Conservation (phyloP, 2,888 invertebrate genomes). For the Spatulosminthurus flaviceps region DNA sequence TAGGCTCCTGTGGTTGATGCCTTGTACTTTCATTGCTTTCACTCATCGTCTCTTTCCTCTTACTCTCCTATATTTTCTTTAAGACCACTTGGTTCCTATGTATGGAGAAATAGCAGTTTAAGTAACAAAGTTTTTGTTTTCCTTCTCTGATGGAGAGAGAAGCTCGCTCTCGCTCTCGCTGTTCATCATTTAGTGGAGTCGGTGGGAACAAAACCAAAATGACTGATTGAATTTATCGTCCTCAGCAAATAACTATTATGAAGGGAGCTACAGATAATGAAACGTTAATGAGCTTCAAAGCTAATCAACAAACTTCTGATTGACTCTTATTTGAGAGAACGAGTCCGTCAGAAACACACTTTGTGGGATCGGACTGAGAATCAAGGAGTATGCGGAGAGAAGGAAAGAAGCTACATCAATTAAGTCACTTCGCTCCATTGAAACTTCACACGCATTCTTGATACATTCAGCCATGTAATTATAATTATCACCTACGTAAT, state of each 20-base stretch:
- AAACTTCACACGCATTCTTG: too few relatives aligned
- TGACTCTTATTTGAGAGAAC: constrained; percentile 30
- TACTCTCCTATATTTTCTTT: not conserved
- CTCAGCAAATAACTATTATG: constrained; percentile 25
- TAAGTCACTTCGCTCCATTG: too few relatives aligned
- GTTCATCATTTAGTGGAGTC: not conserved
- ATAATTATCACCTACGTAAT: too few relatives aligned
- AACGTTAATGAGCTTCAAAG: constrained; percentile 45
- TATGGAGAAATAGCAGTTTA: too few relatives aligned
- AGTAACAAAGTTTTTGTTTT: too few relatives aligned
- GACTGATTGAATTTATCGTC: constrained; percentile 43
- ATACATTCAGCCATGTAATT: too few relatives aligned
- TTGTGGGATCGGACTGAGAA: not conserved
- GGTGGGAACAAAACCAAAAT: constrained; percentile 10
- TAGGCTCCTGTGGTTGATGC: too few relatives aligned
- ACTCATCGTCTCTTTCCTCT: not conserved
- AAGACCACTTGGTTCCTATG: too few relatives aligned
- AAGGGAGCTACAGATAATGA: constrained; percentile 40
- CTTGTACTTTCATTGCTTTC: constrained; percentile 6
- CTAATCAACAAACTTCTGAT: constrained; percentile 46
- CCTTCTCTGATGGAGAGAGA: too few relatives aligned
- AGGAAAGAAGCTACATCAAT: not conserved
- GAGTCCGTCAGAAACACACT: constrained; percentile 4
- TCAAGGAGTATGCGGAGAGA: not conserved
- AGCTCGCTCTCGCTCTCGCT: too few relatives aligned